Conservation (phyloP, 1,140 invertebrate species). For the Cotesia vestalis region DNA sequence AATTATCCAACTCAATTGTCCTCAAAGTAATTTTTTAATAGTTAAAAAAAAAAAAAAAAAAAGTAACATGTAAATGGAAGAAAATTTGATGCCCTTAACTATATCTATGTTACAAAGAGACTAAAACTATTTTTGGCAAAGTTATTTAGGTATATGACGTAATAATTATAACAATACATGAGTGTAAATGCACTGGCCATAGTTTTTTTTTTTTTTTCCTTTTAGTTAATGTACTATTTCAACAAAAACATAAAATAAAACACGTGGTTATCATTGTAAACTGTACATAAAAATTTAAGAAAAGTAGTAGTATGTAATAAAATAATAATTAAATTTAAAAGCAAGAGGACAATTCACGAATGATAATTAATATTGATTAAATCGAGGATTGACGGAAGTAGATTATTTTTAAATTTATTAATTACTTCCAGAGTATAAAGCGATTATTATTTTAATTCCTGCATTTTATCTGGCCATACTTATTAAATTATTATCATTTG, state of each 20-base stretch:
- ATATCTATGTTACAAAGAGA: constrained; percentile 64
- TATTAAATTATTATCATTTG: constrained; percentile 7
- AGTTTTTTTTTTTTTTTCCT: constrained; percentile 39
- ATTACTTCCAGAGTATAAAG: constrained; percentile 44
- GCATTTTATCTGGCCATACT: constrained; percentile 43
- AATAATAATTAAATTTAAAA: constrained; percentile 1
- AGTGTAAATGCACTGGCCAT: constrained; percentile 65
- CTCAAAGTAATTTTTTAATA: constrained; percentile 26
- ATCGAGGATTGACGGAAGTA: constrained; percentile 39
- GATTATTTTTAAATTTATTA: constrained; percentile 47
- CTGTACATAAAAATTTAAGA: constrained; percentile 51
- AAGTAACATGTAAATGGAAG: constrained; percentile 43
- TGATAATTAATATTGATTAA: constrained; percentile 1
- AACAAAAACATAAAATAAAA: constrained; percentile 52
- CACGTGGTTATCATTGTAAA: constrained; percentile 51
- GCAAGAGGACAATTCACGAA: background rate
- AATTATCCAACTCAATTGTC: constrained; percentile 10
- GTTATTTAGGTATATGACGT: constrained; percentile 65
- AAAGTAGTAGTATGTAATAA: constrained; percentile 17
- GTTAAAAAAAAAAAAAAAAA: constrained; percentile 34
- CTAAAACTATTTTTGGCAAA: constrained; percentile 68
- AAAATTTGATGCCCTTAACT: constrained; percentile 59
- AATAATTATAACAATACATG: constrained; percentile 60
- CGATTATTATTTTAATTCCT: constrained; percentile 48
- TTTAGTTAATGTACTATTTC: constrained; percentile 58